Base-by-base conservation (phyloP, 1,140 invertebrate species). In the Saccostrea cuccullata region DNA sequence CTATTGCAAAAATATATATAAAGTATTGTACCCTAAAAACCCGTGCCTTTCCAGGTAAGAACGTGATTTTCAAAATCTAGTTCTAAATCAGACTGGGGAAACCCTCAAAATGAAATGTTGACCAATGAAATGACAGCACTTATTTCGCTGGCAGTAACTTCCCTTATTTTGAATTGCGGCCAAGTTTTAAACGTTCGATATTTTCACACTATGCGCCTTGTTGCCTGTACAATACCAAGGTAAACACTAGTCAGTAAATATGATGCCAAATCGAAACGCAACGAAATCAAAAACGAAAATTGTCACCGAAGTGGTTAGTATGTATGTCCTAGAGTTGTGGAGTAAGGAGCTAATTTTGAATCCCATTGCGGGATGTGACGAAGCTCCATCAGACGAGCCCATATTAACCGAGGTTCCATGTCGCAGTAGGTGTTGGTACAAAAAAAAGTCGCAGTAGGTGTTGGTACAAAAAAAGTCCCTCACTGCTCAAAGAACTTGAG, bases 101-200 rank as follows among this genome's bases (percentile, higher is more conserved):
- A 73, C n/a, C 67, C 67, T 23, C 26, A 73, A 26, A 73, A 26
- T 47, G n/a, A n/a, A 30, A 23, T 73, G 13, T 26, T 8, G 9
- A 23, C 67, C 67, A 73, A 73, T 73, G 6, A 73, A 73, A 67
- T 20, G 20, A 20, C 17, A 67, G 60, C 23, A n/a, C 60, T 5
- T n/a, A 20, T 20, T 73, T 26, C 26, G 23, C 11, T 73, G 9
- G 23, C 26, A 73, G 23, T 73, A 13, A 73, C 26, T 23, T 13
- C n/a, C n/a, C 60, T 20, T 67, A 26, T 73, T 73, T 73, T 73
- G 26, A 73, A 26, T 73, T 73, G 67, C 67, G n/a, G 67, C 67
- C 67, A 73, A 73, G 26, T 23, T 26, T 13, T 26, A 23, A 60
- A 73, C n/a, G 13, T 73, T 47, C 47, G 47, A 47, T 47, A 47